Conservation (phyloP, 1,140 invertebrate genomes). For the Anastrepha obliqua region DNA sequence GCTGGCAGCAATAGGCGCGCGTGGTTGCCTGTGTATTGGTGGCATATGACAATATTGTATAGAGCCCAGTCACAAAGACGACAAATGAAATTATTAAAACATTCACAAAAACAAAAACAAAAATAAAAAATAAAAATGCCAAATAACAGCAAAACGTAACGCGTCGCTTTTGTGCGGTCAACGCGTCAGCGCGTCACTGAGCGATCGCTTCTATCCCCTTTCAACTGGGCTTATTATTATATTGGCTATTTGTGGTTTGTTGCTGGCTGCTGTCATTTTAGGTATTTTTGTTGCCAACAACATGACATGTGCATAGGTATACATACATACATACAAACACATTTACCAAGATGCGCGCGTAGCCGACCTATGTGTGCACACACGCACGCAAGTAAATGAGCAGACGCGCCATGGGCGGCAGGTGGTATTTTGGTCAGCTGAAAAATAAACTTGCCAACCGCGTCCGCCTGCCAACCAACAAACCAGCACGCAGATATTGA, state of each 20-base stretch:
- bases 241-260: neutral
- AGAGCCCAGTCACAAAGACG: neutral
- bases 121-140: neutral
- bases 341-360: neutral
- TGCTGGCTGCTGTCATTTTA: slow-evolving; percentile 26
- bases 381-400: neutral
- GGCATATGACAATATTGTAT: neutral
- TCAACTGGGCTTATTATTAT: neutral
- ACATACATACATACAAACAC: neutral
- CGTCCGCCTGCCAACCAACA: neutral
- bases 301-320: neutral
- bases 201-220: neutral
- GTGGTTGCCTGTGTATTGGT: neutral
- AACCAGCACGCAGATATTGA: neutral
- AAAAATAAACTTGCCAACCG: slow-evolving; percentile 17
- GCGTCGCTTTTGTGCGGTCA: neutral
- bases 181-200: neutral
- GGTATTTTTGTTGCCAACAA: slow-evolving; percentile 17
- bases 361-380: neutral
- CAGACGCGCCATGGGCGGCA: slow-evolving; percentile 47
- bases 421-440: slow-evolving; percentile 54
- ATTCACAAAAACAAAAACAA: neutral
- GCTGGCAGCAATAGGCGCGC: neutral
- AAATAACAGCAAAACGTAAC: neutral
- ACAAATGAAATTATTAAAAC: neutral